Evolutionary conservation across 1,140 invertebrate genomes (phyloP).

Genomic region (Cecropterus lyciades): DNA sequence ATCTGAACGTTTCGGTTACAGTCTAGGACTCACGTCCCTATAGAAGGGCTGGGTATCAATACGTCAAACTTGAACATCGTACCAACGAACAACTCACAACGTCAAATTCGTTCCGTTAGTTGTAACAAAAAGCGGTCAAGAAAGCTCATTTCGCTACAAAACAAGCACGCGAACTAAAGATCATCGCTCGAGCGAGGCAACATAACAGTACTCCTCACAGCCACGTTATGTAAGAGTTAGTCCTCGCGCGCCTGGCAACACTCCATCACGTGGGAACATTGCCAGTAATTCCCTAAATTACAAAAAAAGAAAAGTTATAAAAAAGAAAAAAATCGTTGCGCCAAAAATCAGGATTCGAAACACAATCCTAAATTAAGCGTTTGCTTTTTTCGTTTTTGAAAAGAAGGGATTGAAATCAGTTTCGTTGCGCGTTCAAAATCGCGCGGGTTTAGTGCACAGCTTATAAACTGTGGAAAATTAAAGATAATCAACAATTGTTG

Average conservation of each 20-base stretch:
- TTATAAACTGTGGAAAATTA: neutral
- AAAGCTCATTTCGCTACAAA: constrained; percentile 79
- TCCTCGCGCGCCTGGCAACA: constrained; percentile 56
- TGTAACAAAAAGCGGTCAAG: constrained; percentile 47
- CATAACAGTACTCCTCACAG: constrained; percentile 75
- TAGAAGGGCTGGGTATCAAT: no score
- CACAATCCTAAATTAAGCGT: constrained; percentile 2
- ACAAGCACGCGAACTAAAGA: constrained; percentile 75
- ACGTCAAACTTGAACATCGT: no score
- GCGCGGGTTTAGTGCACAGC: constrained; percentile 19
- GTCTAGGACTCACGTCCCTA: no score
- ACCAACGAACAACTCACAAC: no score
- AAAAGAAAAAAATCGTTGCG: neutral
- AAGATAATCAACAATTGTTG: neutral
- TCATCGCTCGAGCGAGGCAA: constrained; percentile 79
- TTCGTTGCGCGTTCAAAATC: constrained; percentile 20
- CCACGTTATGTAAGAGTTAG: constrained; percentile 74
- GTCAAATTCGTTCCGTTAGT: constrained; percentile 11
- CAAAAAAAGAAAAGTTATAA: constrained; percentile 5
- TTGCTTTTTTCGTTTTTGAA: constrained; percentile 1
- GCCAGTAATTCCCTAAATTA: constrained; percentile 15
- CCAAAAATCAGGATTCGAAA: constrained; percentile 3
- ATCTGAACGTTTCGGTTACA: no score
- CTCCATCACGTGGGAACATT: constrained; percentile 31
- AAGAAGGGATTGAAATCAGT: neutral